Evolutionary conservation across 2,888 invertebrate genomes (phyloP).

Genomic region (Plebejus argus): DNA sequence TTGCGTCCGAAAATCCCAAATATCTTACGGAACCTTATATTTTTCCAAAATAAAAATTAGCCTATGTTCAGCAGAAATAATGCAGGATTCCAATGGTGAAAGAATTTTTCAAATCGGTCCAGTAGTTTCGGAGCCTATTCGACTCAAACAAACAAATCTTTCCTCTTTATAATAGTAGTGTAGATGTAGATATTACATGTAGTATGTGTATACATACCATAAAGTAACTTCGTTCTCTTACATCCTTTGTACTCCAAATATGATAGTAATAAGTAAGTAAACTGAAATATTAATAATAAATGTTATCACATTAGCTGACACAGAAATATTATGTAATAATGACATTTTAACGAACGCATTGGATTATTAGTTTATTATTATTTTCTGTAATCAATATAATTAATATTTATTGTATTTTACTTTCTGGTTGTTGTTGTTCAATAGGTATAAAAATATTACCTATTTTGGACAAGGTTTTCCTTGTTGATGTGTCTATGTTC

Average conservation of each 20-base stretch:
- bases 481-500: neutral
- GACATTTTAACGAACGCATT: neutral
- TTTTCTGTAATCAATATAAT: neutral
- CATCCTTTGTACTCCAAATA: neutral
- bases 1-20: too few relatives aligned
- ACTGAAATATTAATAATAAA: neutral
- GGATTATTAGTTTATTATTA: neutral
- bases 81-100: too few relatives aligned
- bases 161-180: too few relatives aligned
- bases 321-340: neutral
- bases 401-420: neutral
- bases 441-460: neutral
- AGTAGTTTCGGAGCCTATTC: too few relatives aligned
- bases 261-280: neutral
- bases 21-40: too few relatives aligned
- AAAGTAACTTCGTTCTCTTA: too few relatives aligned
- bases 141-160: too few relatives aligned
- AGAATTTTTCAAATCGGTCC: too few relatives aligned
- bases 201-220: too few relatives aligned
- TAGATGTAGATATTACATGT: too few relatives aligned
- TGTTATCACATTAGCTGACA: neutral
- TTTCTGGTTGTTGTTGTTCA: neutral
- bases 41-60: too few relatives aligned
- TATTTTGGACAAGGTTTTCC: neutral
- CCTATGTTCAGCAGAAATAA: too few relatives aligned